Base-by-base conservation (phyloP, 2,113 vertebrate species). In the Crocuta crocuta region DNA sequence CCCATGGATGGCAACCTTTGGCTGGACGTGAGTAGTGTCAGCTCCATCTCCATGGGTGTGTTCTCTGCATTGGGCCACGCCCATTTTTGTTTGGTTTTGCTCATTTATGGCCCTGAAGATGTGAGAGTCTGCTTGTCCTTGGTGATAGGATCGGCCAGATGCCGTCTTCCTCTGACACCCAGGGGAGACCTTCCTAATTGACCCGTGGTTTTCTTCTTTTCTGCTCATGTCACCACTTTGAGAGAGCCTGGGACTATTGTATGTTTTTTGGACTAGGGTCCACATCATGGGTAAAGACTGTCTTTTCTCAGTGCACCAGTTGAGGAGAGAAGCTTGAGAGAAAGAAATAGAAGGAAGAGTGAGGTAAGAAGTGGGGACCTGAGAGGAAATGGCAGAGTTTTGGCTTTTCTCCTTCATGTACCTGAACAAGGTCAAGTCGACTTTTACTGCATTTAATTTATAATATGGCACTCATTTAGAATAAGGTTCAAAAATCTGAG, bases 381-480 rank as follows among this genome's bases (percentile, higher is more conserved):
- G 28, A 68, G 48, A 89, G 21, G 33, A 78, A 87, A 66, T 45
- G 19, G 26, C 19, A 16, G 35, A 82, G 10, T 84, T 74, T 80
- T 50, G 88, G 17, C 43, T 96, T 80, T 95, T 89, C 4, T 66
- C 13, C 58, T n/a, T 95, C 31, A 23, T 65, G 13, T 58, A 6
- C 84, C 26, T 13, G 48, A 89, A 19, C 45, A 80, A 70, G 58
- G 45, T 26, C 82, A 12, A 81, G 63, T 31, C 13, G 11, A 91
- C 19, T 85, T 90, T 33, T 7, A 45, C 66, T 84, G 17, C 39
- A 26, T 63, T 84, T 93, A 94, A 93, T 82, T 91, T 95, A 82
- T 85, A 74, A 91, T 63, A 50, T 68, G 65, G 26, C 63, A 80
- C 19, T 87, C 43, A 87, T 16, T 84, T 80, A 81, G 17, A 82